Evolutionary conservation across 2,888 invertebrate genomes (phyloP).

Genomic region (Pyrocoelia pectoralis): DNA sequence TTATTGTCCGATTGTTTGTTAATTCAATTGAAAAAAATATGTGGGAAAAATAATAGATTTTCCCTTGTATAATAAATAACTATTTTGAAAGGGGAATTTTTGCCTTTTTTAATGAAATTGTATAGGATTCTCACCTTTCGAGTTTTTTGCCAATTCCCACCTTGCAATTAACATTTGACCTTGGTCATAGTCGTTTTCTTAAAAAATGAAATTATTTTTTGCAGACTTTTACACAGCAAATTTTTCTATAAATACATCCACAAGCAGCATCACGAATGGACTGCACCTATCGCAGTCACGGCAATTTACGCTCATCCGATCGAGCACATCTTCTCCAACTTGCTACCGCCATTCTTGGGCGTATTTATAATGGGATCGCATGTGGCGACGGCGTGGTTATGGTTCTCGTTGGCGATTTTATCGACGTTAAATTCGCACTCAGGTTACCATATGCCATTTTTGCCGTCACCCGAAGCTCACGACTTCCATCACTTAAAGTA

Average conservation of each 20-base stretch:
- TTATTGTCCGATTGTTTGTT: too few species aligned
- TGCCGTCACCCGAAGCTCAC: constrained; percentile 86
- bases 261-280: constrained; percentile 90
- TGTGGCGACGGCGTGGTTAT: constrained; percentile 79
- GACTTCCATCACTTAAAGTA: constrained; percentile 89
- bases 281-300: constrained; percentile 82
- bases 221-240: constrained; percentile 76
- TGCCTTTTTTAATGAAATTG: too few species aligned
- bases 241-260: constrained; percentile 82
- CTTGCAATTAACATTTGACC: too few species aligned
- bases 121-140: too few species aligned
- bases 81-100: too few species aligned
- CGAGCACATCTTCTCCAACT: constrained; percentile 79
- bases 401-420: constrained; percentile 79
- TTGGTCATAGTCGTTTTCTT: too few species aligned
- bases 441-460: constrained; percentile 86
- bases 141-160: too few species aligned
- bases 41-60: too few species aligned
- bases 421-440: constrained; percentile 85
- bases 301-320: constrained; percentile 84
- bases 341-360: constrained; percentile 79
- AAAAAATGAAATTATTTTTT: constrained; percentile 38
- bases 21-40: too few species aligned
- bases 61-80: too few species aligned
- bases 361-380: constrained; percentile 79